Percentiles rank a stretch among this genome's conserved stretches.
Evolutionary conservation across 2,797 vertebrate genomes (phyloP).

Genomic region (Ctenochaetus hawaiiensis): DNA sequence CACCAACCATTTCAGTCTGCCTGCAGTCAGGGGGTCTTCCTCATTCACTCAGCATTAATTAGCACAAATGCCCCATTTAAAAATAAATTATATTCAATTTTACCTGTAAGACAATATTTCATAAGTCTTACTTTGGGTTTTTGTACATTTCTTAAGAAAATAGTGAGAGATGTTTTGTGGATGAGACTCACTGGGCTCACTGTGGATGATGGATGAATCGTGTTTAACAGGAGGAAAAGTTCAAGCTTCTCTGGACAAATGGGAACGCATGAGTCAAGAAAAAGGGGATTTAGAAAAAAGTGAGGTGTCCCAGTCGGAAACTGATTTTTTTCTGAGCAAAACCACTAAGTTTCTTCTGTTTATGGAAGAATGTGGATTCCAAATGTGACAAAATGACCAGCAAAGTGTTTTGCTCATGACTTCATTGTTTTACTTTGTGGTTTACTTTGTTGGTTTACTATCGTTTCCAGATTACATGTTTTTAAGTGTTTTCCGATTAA

Average conservation of each 20-base stretch:
- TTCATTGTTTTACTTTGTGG: neutral
- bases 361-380: neutral
- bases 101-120: neutral
- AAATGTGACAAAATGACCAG: neutral
- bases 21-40: neutral
- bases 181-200: neutral
- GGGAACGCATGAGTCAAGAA: neutral
- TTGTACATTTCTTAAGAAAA: neutral
- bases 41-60: neutral
- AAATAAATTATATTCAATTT: neutral
- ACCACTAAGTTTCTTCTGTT: neutral
- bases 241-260: neutral
- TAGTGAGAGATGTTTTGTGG: neutral
- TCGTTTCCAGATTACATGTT: neutral
- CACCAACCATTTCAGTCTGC: neutral
- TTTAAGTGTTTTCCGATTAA: no score
- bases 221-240: neutral
- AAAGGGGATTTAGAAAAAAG: neutral
- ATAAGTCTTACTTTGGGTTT: neutral
- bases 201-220: constrained; percentile 6
- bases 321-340: neutral
- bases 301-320: neutral
- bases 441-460: no score
- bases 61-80: neutral
- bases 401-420: neutral